Percentiles rank a stretch among this genome's conserved stretches.
phyloP scores from a whole-genome alignment of 2,113 vertebrate genomes.

The Sterrhoptilus dennistouni region DNA sequence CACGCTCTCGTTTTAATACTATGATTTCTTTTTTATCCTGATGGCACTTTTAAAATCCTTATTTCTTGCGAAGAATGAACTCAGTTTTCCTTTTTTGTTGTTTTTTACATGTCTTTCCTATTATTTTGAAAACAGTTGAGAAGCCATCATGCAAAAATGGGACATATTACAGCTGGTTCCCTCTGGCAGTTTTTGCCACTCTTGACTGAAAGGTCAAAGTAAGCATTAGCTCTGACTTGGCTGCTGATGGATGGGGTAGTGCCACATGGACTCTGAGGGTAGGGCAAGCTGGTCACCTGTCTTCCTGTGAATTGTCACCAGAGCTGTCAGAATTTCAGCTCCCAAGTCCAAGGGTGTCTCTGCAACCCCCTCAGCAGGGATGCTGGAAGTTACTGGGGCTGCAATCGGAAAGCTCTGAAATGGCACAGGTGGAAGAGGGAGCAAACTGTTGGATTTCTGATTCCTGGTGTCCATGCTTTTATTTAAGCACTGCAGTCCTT shows the following conservation, averaged over 20 bases:
- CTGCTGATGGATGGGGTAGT: neutral
- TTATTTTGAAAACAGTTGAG: neutral
- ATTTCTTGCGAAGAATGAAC: neutral
- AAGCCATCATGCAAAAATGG: neutral
- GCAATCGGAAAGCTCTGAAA: neutral
- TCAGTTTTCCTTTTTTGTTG: neutral
- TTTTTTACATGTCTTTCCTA: neutral
- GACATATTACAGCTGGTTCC: neutral
- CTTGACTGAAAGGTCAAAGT: neutral
- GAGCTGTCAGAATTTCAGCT: neutral
- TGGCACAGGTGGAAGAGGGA: neutral
- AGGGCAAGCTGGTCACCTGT: neutral
- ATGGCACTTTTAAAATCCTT: neutral
- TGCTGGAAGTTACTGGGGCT: neutral
- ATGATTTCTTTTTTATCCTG: neutral
- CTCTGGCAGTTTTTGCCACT: neutral
- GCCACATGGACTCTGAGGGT: neutral
- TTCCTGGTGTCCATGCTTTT: neutral
- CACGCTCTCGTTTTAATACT: neutral
- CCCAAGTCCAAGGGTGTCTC: neutral
- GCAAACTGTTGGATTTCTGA: neutral
- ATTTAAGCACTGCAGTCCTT: rapidly evolving
- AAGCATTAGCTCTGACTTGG: neutral
- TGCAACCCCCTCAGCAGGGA: neutral
- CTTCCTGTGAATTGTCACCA: neutral